phyloP scores from a whole-genome alignment of 2,888 invertebrate species.

The Xylophagus ater region DNA sequence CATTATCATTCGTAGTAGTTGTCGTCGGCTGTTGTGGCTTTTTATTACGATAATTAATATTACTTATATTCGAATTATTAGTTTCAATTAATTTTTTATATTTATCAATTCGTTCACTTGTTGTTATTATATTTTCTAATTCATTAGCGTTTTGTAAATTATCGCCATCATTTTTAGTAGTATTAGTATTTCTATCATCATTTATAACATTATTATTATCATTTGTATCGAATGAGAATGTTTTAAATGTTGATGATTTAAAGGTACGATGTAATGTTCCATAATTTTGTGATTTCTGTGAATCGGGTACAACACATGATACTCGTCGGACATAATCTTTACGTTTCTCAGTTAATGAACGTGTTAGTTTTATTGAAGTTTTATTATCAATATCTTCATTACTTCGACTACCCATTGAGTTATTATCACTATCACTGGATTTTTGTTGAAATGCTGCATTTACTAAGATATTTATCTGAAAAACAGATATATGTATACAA shows the following conservation, averaged over 20 bases:
- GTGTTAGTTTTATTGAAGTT: constrained; percentile 44
- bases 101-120: constrained; percentile 18
- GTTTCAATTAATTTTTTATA: constrained; percentile 20
- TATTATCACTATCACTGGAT: constrained; percentile 15
- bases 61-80: constrained; percentile 11
- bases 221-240: constrained; percentile 19
- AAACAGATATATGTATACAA: constrained; percentile 5
- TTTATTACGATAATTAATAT: constrained; percentile 14
- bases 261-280: constrained; percentile 22
- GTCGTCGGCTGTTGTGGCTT: background rate
- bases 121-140: constrained; percentile 5
- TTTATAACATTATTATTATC: constrained; percentile 15
- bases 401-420: constrained; percentile 15
- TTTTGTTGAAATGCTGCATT: constrained; percentile 24
- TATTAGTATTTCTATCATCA: constrained; percentile 8
- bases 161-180: background rate
- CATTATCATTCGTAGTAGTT: constrained; percentile 3
- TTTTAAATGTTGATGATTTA: constrained; percentile 18
- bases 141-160: constrained; percentile 8
- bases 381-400: constrained; percentile 12
- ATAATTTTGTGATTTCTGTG: constrained; percentile 23
- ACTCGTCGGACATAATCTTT: constrained; percentile 55
- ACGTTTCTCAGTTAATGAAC: constrained; percentile 49
- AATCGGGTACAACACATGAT: constrained; percentile 45
- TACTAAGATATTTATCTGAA: constrained; percentile 24